phyloP scores from a whole-genome alignment of 2,888 invertebrate species.

The Nomada flava region DNA sequence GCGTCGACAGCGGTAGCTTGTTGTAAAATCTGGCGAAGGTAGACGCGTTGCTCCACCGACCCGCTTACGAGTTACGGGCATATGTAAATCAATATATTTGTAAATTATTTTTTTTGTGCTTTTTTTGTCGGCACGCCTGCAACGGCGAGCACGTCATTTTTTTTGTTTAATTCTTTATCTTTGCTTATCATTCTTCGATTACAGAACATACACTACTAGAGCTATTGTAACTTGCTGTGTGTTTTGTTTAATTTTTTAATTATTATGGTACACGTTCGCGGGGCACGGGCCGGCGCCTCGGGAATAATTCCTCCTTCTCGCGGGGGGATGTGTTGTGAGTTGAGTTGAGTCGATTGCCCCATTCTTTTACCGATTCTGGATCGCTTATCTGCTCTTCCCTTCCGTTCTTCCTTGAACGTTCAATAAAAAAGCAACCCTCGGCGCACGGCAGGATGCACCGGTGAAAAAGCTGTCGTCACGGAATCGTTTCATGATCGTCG shows the following conservation, averaged over 20 bases:
- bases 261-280: conserved; percentile 83
- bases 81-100: conserved; percentile 85
- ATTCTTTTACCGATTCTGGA: conserved; percentile 29
- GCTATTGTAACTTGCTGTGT: conserved; percentile 81
- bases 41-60: conserved; percentile 76
- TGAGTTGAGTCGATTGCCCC: conserved; percentile 45
- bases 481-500: conserved; percentile 74
- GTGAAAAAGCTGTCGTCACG: conserved; percentile 77
- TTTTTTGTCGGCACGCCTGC: conserved; percentile 76
- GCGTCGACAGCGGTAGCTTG: conserved; percentile 21
- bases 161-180: conserved; percentile 69
- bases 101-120: conserved; percentile 82
- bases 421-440: conserved; percentile 76
- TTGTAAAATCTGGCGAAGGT: conserved; percentile 63
- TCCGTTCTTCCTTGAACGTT: background rate
- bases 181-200: conserved; percentile 82
- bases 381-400: conserved; percentile 13
- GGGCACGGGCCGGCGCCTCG: conserved; percentile 80
- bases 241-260: conserved; percentile 73
- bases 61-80: conserved; percentile 84
- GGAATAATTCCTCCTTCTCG: conserved; percentile 71
- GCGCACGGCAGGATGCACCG: conserved; percentile 81
- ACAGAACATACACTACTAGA: conserved; percentile 84
- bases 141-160: conserved; percentile 59
- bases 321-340: conserved; percentile 52